phyloP scores from a whole-genome alignment of 2,113 vertebrate species.

The Anser cygnoides region DNA sequence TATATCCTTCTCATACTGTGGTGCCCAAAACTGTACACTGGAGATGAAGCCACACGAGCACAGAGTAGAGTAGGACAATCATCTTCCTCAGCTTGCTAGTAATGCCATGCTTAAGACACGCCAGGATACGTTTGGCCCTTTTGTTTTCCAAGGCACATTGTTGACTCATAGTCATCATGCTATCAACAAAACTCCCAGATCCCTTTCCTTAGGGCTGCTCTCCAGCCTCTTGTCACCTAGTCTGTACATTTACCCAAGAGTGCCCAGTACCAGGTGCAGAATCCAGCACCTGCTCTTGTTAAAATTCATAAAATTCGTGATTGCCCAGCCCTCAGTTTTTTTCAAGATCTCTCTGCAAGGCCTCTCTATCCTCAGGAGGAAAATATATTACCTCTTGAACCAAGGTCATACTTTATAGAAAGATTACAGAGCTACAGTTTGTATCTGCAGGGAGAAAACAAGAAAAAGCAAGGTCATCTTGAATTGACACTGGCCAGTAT shows the following conservation, averaged over 20 bases:
- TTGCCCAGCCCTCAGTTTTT: not conserved
- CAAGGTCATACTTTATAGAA: not conserved
- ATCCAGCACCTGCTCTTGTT: not conserved
- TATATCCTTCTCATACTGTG: too few species aligned
- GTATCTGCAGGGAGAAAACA: not conserved
- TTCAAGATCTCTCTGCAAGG: too few species aligned
- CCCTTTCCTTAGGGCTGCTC: not conserved
- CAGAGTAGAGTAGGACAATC: not conserved
- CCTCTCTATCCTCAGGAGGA: too few species aligned
- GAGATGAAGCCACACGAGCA: not conserved
- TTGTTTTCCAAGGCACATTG: not conserved
- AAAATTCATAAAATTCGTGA: not conserved
- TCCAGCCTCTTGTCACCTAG: too few species aligned
- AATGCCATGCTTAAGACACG: not conserved
- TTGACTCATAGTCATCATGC: not conserved
- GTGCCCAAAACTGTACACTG: not conserved
- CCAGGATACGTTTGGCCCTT: not conserved
- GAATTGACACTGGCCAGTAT: not conserved
- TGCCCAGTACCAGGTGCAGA: not conserved
- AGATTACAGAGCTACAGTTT: not conserved
- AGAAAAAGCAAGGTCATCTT: not conserved
- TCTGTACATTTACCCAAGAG: not conserved
- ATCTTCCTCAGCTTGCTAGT: not conserved
- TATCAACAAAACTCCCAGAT: not conserved
- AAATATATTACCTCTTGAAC: not conserved